Conservation (phyloP, 2,113 vertebrate species). For the Malurus elegans region DNA sequence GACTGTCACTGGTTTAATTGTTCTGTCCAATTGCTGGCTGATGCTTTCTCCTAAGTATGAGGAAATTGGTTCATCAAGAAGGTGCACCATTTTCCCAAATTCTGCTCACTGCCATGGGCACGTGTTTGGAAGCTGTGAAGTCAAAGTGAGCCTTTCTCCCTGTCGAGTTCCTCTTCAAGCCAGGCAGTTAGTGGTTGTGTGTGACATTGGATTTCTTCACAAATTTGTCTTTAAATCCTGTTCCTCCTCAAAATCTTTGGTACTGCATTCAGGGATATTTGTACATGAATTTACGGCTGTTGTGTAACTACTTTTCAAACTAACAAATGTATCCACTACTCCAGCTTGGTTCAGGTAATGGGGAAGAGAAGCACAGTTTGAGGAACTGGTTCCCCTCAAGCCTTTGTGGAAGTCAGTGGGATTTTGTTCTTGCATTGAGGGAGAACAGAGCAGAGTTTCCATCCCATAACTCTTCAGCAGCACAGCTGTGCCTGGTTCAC, state of each 20-base stretch:
- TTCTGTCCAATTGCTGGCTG: slow-evolving; percentile 58
- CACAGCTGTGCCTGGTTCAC: neutral
- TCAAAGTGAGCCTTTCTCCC: neutral
- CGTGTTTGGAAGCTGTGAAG: neutral
- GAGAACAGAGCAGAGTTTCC: neutral
- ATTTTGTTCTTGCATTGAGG: neutral
- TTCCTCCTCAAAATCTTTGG: neutral
- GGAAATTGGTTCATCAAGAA: slow-evolving; percentile 43
- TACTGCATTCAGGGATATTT: slow-evolving; percentile 4
- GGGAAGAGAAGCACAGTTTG: neutral
- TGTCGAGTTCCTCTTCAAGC: neutral
- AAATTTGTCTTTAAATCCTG: neutral
- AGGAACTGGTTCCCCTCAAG: neutral
- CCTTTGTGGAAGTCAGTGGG: neutral
- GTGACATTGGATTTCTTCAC: neutral
- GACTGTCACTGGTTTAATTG: slow-evolving; percentile 73
- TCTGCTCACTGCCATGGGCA: neutral
- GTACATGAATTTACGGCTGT: neutral
- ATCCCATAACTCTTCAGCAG: neutral
- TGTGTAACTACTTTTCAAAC: neutral
- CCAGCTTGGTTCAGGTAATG: neutral
- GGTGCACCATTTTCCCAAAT: slow-evolving; percentile 9
- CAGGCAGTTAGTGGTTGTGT: neutral
- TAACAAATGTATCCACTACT: slow-evolving; percentile 22
- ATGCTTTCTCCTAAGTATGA: slow-evolving; percentile 55